phyloP scores from a whole-genome alignment of 2,797 vertebrate species.

The Sarcophilus harrisii region DNA sequence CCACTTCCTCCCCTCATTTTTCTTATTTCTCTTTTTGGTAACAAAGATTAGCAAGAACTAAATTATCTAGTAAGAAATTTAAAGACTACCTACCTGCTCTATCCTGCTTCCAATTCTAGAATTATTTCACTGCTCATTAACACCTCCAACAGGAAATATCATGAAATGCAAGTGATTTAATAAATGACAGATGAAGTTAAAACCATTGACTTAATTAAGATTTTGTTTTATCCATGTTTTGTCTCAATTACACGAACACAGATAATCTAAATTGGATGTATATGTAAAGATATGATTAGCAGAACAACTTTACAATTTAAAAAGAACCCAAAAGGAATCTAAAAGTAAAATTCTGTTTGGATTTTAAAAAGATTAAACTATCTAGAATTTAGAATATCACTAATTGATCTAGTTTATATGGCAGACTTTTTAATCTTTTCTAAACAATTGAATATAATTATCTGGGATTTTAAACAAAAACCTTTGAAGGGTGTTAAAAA shows the following conservation, averaged over 20 bases:
- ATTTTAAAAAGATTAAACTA: conserved; percentile 22
- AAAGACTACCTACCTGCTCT: not conserved
- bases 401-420: conserved; percentile 12
- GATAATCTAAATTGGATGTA: not conserved
- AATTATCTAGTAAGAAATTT: not conserved
- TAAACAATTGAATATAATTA: conserved; percentile 38
- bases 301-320: not conserved
- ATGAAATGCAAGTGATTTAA: conserved; percentile 22
- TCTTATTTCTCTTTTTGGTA: conserved; percentile 24
- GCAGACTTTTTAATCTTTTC: not conserved
- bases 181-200: not conserved
- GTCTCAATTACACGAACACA: not conserved
- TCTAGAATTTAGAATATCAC: conserved; percentile 33
- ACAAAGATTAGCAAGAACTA: not conserved
- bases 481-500: conserved; percentile 21
- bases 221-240: not conserved
- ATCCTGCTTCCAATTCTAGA: not conserved
- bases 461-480: conserved; percentile 14
- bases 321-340: not conserved
- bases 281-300: not conserved
- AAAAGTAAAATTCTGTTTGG: not conserved
- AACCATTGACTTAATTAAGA: not conserved
- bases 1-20: not conserved
- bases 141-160: not conserved
- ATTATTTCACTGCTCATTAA: not conserved